Evolutionary conservation across 2,113 vertebrate species (phyloP).

Genomic region (Phylloscopus trochilus): DNA sequence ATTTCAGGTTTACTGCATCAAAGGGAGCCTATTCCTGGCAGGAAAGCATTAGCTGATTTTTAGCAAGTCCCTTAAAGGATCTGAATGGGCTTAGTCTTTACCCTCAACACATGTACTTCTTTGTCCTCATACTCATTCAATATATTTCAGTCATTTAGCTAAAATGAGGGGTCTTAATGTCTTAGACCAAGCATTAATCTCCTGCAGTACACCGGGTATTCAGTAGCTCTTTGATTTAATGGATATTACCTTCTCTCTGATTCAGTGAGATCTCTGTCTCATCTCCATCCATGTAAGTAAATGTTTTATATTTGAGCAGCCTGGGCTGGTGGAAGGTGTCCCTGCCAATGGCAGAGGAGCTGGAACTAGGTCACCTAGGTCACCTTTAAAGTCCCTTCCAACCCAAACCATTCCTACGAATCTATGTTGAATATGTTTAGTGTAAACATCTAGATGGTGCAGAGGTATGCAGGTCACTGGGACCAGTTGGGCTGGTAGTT

Average conservation of each 20-base stretch:
- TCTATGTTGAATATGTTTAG: not conserved
- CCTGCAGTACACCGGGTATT: not conserved
- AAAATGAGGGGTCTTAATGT: not conserved
- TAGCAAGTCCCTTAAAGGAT: not conserved
- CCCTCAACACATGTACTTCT: not conserved
- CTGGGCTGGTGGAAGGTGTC: not conserved
- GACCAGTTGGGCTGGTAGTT: not conserved
- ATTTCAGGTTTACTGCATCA: slow-evolving; percentile 25
- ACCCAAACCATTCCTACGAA: not conserved
- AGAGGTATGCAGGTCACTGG: not conserved
- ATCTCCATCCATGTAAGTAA: not conserved
- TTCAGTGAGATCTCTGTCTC: too few relatives aligned
- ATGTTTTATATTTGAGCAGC: not conserved
- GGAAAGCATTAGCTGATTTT: not conserved
- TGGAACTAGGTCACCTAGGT: not conserved
- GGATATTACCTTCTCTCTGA: not conserved
- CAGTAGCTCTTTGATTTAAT: not conserved
- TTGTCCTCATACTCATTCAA: not conserved
- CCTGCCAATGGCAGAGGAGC: not conserved
- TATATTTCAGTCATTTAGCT: not conserved
- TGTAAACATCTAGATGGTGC: not conserved
- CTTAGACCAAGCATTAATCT: not conserved
- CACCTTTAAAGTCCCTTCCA: not conserved
- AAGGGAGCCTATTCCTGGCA: not conserved
- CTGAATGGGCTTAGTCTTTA: slow-evolving; percentile 14